These are phyloP conservation scores for Willowsia nigromaculata DNA, from an alignment of 2,888 invertebrate genomes.

Conservation along the genomic window DNA sequence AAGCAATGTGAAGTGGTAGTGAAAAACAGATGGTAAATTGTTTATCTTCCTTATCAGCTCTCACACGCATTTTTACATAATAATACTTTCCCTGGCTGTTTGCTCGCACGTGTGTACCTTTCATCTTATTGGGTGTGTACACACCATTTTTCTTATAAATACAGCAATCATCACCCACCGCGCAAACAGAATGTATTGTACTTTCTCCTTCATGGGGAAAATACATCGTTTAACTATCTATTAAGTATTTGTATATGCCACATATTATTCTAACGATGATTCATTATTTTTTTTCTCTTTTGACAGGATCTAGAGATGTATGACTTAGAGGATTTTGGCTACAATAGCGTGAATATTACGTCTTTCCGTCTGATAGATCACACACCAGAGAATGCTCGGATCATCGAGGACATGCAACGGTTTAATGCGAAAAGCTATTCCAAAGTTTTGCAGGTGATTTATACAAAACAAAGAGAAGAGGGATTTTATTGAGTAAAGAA, in stretches of 20 bases:
- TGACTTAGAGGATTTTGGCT: conserved; percentile 93
- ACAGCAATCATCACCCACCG: too few relatives aligned
- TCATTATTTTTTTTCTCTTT: conserved; percentile 47
- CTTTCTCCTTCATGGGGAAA: too few relatives aligned
- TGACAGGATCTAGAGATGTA: conserved; percentile 91
- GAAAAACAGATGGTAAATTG: conserved; percentile 5
- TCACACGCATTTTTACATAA: conserved; percentile 14
- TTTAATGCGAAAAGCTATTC: conserved; percentile 92
- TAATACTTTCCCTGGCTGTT: background rate
- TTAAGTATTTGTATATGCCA: background rate
- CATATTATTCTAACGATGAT: conserved; percentile 16
- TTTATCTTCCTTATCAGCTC: conserved; percentile 15
- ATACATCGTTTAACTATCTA: background rate
- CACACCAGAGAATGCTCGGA: conserved; percentile 86
- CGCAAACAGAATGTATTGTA: too few relatives aligned
- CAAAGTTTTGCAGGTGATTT: conserved; percentile 82
- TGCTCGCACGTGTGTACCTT: background rate
- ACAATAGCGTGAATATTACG: conserved; percentile 97
- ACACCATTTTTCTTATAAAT: too few relatives aligned
- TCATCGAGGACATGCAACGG: conserved; percentile 91
- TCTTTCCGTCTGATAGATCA: conserved; percentile 93
- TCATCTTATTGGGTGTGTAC: too few relatives aligned
- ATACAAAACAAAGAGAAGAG: conserved; percentile 37
- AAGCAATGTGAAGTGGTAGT: background rate
- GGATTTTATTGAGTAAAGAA: background rate